phyloP scores from a whole-genome alignment of 2,888 invertebrate genomes.

The Biston stratarius region DNA sequence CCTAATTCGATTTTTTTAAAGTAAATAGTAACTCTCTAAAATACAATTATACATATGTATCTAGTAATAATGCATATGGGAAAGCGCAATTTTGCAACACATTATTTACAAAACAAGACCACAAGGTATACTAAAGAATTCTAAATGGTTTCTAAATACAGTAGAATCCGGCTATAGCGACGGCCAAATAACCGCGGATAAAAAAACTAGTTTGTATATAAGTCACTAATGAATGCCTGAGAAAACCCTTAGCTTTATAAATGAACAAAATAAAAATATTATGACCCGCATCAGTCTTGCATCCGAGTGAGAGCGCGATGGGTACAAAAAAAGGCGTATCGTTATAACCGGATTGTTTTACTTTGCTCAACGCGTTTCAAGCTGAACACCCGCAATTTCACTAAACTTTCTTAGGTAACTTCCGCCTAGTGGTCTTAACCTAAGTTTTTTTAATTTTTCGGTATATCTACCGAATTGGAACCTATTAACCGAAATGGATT shows the following conservation, averaged over 20 bases:
- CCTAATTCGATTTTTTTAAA: too few species aligned
- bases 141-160: slow-evolving; percentile 1
- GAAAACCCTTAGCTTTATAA: neutral
- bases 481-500: too few species aligned
- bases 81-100: neutral
- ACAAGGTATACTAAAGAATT: neutral
- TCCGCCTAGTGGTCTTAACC: too few species aligned
- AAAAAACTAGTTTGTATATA: neutral
- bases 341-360: neutral
- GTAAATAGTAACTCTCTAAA: too few species aligned
- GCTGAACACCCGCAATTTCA: neutral
- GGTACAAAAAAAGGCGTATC: neutral
- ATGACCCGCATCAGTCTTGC: neutral
- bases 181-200: neutral
- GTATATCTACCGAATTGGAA: too few species aligned
- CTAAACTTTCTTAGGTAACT: too few species aligned
- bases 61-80: neutral
- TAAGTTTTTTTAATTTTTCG: too few species aligned
- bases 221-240: too few species aligned
- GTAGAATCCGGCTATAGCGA: slow-evolving; percentile 9
- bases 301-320: neutral
- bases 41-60: too few species aligned
- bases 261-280: neutral
- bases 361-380: too few species aligned
- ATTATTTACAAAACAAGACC: neutral